These are phyloP conservation scores for Paramormyrops hopkinsi DNA, from an alignment of 2,797 vertebrate species.

Conservation along the genomic window DNA sequence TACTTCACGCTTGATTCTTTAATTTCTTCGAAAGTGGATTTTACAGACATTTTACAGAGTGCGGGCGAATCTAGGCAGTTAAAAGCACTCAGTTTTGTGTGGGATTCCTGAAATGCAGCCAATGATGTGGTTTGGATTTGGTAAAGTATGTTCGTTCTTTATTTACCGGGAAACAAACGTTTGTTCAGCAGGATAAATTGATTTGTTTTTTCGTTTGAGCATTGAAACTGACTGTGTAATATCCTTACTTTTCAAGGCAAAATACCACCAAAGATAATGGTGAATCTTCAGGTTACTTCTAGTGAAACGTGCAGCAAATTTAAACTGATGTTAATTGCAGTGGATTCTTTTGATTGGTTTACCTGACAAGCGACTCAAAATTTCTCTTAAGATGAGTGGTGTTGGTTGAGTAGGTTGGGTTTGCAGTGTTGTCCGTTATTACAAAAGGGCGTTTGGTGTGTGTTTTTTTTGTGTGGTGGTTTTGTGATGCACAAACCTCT, in stretches of 20 bases:
- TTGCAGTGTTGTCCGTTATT: slow-evolving; percentile 19
- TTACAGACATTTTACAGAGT: not conserved
- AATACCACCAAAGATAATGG: not conserved
- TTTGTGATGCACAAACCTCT: not conserved
- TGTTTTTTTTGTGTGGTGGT: not conserved
- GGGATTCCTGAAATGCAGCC: not conserved
- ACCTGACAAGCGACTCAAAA: not conserved
- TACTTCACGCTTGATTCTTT: not conserved
- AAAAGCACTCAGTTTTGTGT: not conserved
- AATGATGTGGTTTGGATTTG: not conserved
- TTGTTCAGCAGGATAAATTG: slow-evolving; percentile 6
- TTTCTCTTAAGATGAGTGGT: not conserved
- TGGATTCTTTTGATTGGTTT: not conserved
- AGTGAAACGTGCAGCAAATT: not conserved
- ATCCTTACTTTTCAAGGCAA: not conserved
- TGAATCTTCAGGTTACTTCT: not conserved
- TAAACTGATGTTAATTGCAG: not conserved
- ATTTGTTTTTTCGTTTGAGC: not conserved
- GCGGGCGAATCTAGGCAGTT: not conserved
- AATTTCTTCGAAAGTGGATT: not conserved
- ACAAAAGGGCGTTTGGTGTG: slow-evolving; percentile 13
- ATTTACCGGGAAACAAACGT: not conserved
- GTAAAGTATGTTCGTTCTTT: not conserved
- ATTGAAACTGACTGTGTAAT: not conserved
- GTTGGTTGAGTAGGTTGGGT: not conserved